Conservation (phyloP, 1,140 invertebrate genomes). For the Heliconius congener region DNA sequence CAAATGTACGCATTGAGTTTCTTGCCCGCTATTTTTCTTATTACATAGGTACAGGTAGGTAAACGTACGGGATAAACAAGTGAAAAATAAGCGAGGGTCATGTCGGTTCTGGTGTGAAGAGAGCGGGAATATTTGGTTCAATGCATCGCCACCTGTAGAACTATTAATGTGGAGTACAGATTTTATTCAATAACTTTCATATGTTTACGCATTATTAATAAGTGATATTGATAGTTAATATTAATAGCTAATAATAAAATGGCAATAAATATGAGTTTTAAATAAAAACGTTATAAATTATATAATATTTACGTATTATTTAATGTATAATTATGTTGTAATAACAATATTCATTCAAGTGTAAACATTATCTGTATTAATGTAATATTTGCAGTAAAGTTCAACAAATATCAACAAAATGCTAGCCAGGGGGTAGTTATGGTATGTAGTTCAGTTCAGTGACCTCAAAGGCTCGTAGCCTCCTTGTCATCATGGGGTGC, state of each 20-base stretch:
- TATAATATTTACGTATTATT: not conserved
- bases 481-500: constrained; percentile 72
- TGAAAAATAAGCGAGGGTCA: constrained; percentile 40
- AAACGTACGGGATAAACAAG: constrained; percentile 45
- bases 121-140: constrained; percentile 61
- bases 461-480: constrained; percentile 62
- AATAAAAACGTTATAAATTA: not conserved
- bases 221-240: not conserved
- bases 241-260: not conserved
- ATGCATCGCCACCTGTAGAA: constrained; percentile 68
- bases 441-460: constrained; percentile 48
- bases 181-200: constrained; percentile 4
- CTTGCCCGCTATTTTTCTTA: constrained; percentile 52
- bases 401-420: constrained; percentile 10
- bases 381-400: not conserved
- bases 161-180: constrained; percentile 1
- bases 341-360: not conserved
- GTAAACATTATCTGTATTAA: not conserved
- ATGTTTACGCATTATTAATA: not conserved
- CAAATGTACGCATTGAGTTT: constrained; percentile 57
- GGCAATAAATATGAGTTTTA: too few relatives aligned
- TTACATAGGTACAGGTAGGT: not conserved
- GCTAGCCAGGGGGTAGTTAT: constrained; percentile 24
- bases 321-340: not conserved
- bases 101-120: constrained; percentile 25